These are phyloP conservation scores for Chaetoderma sp. DNA, from an alignment of 2,888 invertebrate species.

Conservation along the genomic window DNA sequence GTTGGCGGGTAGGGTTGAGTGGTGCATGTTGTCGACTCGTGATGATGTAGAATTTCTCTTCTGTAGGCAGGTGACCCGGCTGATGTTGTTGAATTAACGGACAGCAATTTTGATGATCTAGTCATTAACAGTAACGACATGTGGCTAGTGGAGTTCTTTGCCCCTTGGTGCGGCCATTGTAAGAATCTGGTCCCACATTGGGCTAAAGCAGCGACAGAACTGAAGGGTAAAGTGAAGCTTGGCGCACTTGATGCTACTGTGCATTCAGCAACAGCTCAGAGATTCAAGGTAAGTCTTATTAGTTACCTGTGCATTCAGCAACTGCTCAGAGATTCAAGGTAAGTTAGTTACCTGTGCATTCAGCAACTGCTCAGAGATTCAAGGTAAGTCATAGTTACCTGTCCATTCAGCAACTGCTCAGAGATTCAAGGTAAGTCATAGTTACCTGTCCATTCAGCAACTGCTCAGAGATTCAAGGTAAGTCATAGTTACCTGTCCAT, in stretches of 20 bases:
- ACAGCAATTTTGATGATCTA: constrained; percentile 92
- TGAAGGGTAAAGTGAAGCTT: constrained; percentile 93
- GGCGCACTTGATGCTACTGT: constrained; percentile 97
- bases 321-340: not conserved
- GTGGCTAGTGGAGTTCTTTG: constrained; percentile 98
- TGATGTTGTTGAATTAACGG: constrained; percentile 89
- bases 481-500: constrained; percentile 78
- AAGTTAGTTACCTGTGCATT: not conserved
- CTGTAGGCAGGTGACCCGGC: not conserved
- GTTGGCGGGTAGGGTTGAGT: too few relatives aligned
- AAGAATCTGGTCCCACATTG: constrained; percentile 97
- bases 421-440: not conserved
- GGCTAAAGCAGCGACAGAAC: constrained; percentile 92
- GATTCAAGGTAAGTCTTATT: constrained; percentile 80
- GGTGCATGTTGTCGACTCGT: too few relatives aligned
- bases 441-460: constrained; percentile 72
- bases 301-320: not conserved
- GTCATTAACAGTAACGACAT: constrained; percentile 94
- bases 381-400: not conserved
- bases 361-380: not conserved
- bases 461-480: constrained; percentile 84
- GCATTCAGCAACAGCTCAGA: constrained; percentile 83
- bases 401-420: not conserved
- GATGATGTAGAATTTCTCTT: too few relatives aligned
- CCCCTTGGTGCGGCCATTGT: constrained; percentile 79